Evolutionary conservation across 1,140 invertebrate genomes (phyloP), one percentile per base, ranked within the genome.

Genomic region (Sinella curviseta): DNA sequence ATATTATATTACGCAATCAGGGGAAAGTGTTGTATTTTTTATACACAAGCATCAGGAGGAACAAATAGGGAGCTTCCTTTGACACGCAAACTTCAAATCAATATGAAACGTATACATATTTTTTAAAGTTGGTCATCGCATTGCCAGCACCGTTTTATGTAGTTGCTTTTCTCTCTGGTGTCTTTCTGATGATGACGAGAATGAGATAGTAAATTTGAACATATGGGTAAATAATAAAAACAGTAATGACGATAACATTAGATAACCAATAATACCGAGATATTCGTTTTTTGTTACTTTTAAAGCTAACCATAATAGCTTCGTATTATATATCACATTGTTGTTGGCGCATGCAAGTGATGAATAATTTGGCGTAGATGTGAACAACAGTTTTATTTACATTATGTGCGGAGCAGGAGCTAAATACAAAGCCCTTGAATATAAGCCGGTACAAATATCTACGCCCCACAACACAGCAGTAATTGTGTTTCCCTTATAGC

Each of bases 151-250:
- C n/a, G n/a, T n/a, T n/a, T n/a, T n/a, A n/a, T n/a, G n/a, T n/a
- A n/a, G n/a, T n/a, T n/a, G n/a, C n/a, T n/a, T n/a, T n/a, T n/a
- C n/a, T n/a, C n/a, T n/a, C n/a, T n/a, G n/a, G n/a, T n/a, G n/a
- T n/a, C n/a, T n/a, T n/a, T n/a, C n/a, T n/a, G n/a, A n/a, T n/a
- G n/a, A n/a, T n/a, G n/a, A n/a, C n/a, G n/a, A n/a, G n/a, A 48
- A 65, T 26, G 57, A 65, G 57, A 65, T 26, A 8, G 8, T 65
- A 48, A 33, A 70, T 17, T 8, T 70, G 65, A 70, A 70, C 65
- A 70, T 70, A 70, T 70, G 65, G 65, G 65, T 70, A 70, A 70
- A 70, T 70, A 70, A 70, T 70, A 70, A 70, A 70, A 33, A 33
- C 30, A 8, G 65, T 70, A 33, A 70, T 70, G 65, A 70, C n/a